Evolutionary conservation across 2,113 vertebrate species (phyloP), one percentile per base, ranked within the genome.

Genomic region (Scatophagus argus): DNA sequence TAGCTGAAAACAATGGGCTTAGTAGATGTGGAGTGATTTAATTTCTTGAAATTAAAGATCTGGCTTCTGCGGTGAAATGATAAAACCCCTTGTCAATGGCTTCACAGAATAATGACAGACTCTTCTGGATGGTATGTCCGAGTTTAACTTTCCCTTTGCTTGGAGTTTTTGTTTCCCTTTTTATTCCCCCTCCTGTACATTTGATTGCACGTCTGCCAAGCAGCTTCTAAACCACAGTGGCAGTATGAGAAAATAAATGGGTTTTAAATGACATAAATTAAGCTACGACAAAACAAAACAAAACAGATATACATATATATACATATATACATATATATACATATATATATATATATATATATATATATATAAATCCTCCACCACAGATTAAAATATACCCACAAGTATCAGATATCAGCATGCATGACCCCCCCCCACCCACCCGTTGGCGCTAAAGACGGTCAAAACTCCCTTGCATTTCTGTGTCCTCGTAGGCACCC

Each of bases 21-120:
- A 72, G 87, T 83, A 77, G 75, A 82, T 78, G 84, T 60, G 81
- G 86, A 89, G 84, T 88, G 83, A 72, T 68, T 78, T 80, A 72
- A 73, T 88, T 82, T 51, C 58, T 69, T 61, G 61, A 81, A 89
- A 87, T 90, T 79, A 88, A 84, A 84, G 86, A 90, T 87, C 34
- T 83, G 79, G 77, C 84, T 75, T 67, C 51, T 80, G 88, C 32
- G 83, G 88, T 74, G 82, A 87, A 82, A 85, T 86, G 90, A 92
- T 89, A 90, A 90, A 89, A 87, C 86, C 77, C 52, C 58, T 76
- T 72, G 89, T 88, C 88, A 82, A 89, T 91, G 82, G 83, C 86
- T 85, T 74, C 60, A 31, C 41, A 71, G 86, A 85, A 87, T 91
- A 91, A 89, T 88, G 91, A 93, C 90, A 93, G 87, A 60, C 82